These are phyloP conservation scores for Abrostola tripartita DNA, from an alignment of 2,888 invertebrate species.

Conservation along the genomic window DNA sequence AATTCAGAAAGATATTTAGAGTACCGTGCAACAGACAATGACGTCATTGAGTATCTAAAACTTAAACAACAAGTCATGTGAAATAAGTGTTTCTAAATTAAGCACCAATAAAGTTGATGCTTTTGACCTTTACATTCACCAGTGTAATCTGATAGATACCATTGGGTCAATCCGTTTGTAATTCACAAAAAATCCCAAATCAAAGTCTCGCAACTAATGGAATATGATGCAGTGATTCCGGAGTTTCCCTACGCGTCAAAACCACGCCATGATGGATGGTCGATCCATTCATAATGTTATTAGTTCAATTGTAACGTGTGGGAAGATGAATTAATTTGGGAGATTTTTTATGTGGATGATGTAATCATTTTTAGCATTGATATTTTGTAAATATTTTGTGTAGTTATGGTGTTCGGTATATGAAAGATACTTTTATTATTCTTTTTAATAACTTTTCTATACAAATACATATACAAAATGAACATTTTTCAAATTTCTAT, in stretches of 20 bases:
- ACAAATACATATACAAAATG: no score
- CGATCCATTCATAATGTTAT: constrained; percentile 67
- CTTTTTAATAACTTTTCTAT: no score
- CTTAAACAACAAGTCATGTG: no score
- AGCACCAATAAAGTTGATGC: background rate
- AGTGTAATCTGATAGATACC: constrained; percentile 11
- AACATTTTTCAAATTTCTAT: no score
- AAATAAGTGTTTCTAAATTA: no score
- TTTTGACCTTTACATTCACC: background rate
- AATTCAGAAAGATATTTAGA: no score
- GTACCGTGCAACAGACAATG: no score
- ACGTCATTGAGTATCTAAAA: no score
- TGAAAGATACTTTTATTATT: no score
- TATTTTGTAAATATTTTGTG: constrained; percentile 9
- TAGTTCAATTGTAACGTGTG: constrained; percentile 59
- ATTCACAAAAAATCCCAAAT: constrained; percentile 34
- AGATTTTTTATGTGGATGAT: constrained; percentile 38
- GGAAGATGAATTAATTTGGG: constrained; percentile 55
- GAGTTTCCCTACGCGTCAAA: constrained; percentile 54
- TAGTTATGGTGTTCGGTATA: background rate
- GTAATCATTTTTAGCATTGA: constrained; percentile 24
- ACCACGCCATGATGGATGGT: constrained; percentile 64
- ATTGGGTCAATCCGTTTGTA: constrained; percentile 18
- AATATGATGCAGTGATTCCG: constrained; percentile 69
- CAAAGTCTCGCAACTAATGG: constrained; percentile 53